These are phyloP conservation scores for Siniperca undulata DNA, from an alignment of 2,797 vertebrate species.

Conservation along the genomic window DNA sequence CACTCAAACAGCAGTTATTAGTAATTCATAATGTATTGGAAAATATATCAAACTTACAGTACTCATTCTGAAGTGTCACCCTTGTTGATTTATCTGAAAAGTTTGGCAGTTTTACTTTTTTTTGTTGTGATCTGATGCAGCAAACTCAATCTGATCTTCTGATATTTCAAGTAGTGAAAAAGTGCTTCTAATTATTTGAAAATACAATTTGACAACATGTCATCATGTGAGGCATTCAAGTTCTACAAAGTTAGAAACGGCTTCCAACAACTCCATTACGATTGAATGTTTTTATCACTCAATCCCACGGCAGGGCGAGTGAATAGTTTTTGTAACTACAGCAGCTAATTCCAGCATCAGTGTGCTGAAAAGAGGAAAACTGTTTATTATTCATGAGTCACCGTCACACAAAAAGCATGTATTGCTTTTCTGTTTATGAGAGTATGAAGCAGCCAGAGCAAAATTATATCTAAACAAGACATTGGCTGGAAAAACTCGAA, in stretches of 20 bases:
- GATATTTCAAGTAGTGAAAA: background rate
- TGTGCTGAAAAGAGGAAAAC: background rate
- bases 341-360: background rate
- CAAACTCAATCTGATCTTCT: background rate
- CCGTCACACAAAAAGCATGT: background rate
- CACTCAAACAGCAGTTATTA: background rate
- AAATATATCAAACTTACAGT: background rate
- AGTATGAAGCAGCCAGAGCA: background rate
- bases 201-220: background rate
- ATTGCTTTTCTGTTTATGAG: background rate
- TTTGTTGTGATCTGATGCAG: background rate
- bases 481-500: background rate
- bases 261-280: background rate
- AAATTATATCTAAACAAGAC: constrained; percentile 5
- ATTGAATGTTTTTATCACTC: no score
- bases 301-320: background rate
- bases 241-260: background rate
- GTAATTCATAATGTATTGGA: background rate
- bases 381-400: background rate
- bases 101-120: no score
- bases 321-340: background rate
- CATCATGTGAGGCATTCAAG: background rate
- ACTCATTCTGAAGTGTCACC: background rate
- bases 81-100: no score
- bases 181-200: background rate